These are phyloP conservation scores for Neomonachus schauinslandi DNA, from an alignment of 2,113 vertebrate species.

Conservation along the genomic window DNA sequence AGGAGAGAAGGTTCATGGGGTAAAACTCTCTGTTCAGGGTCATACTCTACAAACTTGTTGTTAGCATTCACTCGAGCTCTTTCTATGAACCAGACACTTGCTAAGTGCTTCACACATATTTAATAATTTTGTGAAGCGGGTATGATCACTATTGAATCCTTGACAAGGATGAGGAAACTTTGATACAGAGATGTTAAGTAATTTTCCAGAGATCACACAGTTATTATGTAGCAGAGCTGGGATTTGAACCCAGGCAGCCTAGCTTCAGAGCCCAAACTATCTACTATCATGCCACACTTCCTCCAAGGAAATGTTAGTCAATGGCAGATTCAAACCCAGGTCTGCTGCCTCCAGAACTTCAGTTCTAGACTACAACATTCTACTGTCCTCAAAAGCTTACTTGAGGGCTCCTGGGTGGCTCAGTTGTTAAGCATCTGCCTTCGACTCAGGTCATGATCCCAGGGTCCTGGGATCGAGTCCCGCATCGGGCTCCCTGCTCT, in stretches of 20 bases:
- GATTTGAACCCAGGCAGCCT: background rate
- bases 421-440: too few species aligned
- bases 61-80: background rate
- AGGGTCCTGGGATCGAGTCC: too few species aligned
- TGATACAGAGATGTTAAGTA: background rate
- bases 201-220: background rate
- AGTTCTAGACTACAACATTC: background rate
- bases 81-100: background rate
- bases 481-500: too few species aligned
- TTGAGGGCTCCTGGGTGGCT: too few species aligned
- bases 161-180: background rate
- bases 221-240: background rate
- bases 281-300: background rate
- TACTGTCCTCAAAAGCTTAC: background rate
- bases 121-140: background rate
- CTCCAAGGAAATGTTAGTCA: background rate
- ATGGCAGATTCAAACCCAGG: background rate
- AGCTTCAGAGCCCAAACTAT: background rate
- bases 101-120: background rate
- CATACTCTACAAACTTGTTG: background rate
- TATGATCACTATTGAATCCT: background rate
- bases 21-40: background rate
- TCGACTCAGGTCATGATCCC: too few species aligned
- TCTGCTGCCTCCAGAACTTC: background rate
- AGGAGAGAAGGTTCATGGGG: background rate